These are phyloP conservation scores for Pogonomyrmex barbatus DNA, from an alignment of 1,140 invertebrate species.

Conservation along the genomic window DNA sequence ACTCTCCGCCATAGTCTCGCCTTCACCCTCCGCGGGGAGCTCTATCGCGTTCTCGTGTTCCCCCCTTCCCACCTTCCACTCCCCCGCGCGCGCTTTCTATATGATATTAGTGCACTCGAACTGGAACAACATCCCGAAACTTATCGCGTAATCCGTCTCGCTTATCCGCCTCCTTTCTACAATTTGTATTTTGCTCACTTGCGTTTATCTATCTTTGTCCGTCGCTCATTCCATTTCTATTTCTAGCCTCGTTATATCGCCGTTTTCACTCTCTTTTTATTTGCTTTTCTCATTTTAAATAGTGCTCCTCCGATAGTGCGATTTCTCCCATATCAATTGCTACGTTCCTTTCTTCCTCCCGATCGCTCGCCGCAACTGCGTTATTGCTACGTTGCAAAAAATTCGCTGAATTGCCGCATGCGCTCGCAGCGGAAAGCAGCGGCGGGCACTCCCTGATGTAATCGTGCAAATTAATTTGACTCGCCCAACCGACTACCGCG, in stretches of 20 bases:
- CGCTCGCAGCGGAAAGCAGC: not conserved
- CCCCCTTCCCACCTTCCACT: not conserved
- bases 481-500: constrained; percentile 76
- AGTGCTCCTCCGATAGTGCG: not conserved
- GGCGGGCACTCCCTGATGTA: constrained; percentile 74
- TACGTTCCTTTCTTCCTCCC: not conserved
- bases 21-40: constrained; percentile 33
- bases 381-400: constrained; percentile 38
- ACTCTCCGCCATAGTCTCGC: constrained; percentile 22
- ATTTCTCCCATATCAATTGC: constrained; percentile 7
- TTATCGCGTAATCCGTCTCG: constrained; percentile 38
- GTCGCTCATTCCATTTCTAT: not conserved
- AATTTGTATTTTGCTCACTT: not conserved
- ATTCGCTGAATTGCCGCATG: not conserved
- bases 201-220: not conserved
- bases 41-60: constrained; percentile 17
- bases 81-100: constrained; percentile 56
- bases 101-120: constrained; percentile 70
- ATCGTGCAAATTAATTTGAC: constrained; percentile 82
- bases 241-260: not conserved
- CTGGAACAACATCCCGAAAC: constrained; percentile 76
- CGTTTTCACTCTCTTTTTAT: not conserved
- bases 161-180: not conserved
- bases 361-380: not conserved
- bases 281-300: not conserved